phyloP scores from a whole-genome alignment of 2,797 vertebrate genomes.

The Coregonus ussuriensis region DNA sequence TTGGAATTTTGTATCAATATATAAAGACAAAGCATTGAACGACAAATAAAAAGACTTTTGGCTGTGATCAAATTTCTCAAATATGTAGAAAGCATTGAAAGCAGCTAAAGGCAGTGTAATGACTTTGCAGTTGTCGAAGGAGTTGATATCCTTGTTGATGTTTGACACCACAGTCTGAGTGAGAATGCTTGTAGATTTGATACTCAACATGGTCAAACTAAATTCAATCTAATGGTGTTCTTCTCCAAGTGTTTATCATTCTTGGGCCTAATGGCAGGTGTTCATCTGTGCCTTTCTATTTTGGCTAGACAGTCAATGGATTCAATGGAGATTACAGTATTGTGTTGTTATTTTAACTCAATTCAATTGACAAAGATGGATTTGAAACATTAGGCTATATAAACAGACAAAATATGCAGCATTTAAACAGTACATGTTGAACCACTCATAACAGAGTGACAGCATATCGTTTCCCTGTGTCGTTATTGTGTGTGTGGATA shows the following conservation, averaged over 20 bases:
- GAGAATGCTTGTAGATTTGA: not conserved
- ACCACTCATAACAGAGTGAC: not conserved
- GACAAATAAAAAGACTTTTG: too few relatives aligned
- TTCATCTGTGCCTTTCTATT: not conserved
- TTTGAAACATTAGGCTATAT: not conserved
- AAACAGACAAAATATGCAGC: too few relatives aligned
- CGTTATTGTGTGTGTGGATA: not conserved
- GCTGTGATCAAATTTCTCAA: too few relatives aligned
- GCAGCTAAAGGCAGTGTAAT: not conserved
- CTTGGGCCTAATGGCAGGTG: not conserved
- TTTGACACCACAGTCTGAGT: not conserved
- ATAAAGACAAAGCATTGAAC: too few relatives aligned
- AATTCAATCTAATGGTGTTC: not conserved
- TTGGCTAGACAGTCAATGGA: too few relatives aligned
- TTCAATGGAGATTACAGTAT: not conserved
- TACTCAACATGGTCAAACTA: not conserved
- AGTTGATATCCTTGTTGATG: slow-evolving; percentile 31
- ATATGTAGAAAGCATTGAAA: not conserved
- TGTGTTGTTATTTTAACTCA: not conserved
- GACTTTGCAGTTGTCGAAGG: slow-evolving; percentile 34
- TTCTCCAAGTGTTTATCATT: not conserved
- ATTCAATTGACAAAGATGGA: not conserved
- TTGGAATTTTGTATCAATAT: too few relatives aligned
- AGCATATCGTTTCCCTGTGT: not conserved
- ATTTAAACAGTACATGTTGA: not conserved